These are phyloP conservation scores for Gisinianus flammeolus DNA, from an alignment of 2,888 invertebrate species.

Conservation along the genomic window DNA sequence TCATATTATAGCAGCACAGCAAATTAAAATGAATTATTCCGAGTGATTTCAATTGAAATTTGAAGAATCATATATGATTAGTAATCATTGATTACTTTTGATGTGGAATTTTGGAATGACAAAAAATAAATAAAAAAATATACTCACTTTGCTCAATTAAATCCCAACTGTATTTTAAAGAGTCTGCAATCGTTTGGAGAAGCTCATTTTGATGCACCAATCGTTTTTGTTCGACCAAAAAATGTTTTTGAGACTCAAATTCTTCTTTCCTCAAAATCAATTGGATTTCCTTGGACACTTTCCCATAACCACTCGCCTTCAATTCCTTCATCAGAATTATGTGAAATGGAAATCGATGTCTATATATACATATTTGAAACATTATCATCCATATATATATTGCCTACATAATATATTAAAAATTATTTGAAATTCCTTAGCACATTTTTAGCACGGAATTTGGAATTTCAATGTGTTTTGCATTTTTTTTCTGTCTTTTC, in stretches of 20 bases:
- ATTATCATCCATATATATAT: too few relatives aligned
- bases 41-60: too few relatives aligned
- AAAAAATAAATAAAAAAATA: neutral
- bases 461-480: too few relatives aligned
- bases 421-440: too few relatives aligned
- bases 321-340: neutral
- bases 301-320: neutral
- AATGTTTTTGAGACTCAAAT: neutral
- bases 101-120: neutral
- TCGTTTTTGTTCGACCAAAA: neutral
- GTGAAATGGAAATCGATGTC: conserved; percentile 6
- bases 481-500: too few relatives aligned
- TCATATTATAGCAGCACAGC: neutral
- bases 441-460: too few relatives aligned
- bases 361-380: too few relatives aligned
- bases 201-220: neutral
- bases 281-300: conserved; percentile 6
- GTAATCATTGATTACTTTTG: too few relatives aligned
- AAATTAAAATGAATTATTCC: neutral
- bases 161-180: conserved; percentile 9
- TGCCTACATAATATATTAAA: too few relatives aligned
- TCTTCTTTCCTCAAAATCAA: conserved; percentile 1
- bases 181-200: neutral
- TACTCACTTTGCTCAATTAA: neutral
- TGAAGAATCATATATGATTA: neutral